Evolutionary conservation across 2,113 vertebrate genomes (phyloP), one percentile per base, ranked within the genome.

Genomic region (Heterotilapia buettikoferi): DNA sequence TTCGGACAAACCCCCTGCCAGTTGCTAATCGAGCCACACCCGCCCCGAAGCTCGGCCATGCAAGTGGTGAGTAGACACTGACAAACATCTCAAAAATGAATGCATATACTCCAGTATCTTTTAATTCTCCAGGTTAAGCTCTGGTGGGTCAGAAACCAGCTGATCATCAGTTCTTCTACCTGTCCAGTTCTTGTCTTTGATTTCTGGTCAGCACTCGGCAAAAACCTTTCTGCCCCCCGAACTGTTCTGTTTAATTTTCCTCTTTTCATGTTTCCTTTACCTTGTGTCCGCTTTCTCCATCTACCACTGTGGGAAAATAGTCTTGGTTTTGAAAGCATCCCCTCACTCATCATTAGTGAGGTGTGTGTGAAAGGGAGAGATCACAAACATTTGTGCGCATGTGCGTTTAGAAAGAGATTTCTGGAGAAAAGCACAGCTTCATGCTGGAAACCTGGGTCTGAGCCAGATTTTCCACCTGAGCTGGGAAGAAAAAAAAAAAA

Each of bases 1-100:
- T 99, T 99, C 95, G 99, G 99, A 95, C 99, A 99, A 96, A 99
- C 98, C 19, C 98, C 99, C 87, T 98, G 97, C 88, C 98, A 99
- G 93, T 96, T 99, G 81, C 97, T 99, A 83, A 98, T 99, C 84
- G 99, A 99, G 86, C 99, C 99, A 40, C 99, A 99, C 96, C 97
- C 98, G 88, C 98, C 99, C 16, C 92, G 99, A 95, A 98, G 98
- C 86, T 99, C 99, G 33, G 98, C 99, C 92, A 99, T 99, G 98
- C 98, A 99, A 94, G 97, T 98, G 97, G 99, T 99, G 95, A 98
- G 99, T 98, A 45, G 52, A 66, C 53, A 47, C 57, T 13, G 26
- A 61, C 79, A 89, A 86, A 29, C 53, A 29, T 61, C 66, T 13
- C 19, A 50, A 24, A 85, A 31, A 89, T 53, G 31, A 83, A 59